These are phyloP conservation scores for Stenurella melanura DNA, from an alignment of 2,888 invertebrate genomes.

Conservation along the genomic window DNA sequence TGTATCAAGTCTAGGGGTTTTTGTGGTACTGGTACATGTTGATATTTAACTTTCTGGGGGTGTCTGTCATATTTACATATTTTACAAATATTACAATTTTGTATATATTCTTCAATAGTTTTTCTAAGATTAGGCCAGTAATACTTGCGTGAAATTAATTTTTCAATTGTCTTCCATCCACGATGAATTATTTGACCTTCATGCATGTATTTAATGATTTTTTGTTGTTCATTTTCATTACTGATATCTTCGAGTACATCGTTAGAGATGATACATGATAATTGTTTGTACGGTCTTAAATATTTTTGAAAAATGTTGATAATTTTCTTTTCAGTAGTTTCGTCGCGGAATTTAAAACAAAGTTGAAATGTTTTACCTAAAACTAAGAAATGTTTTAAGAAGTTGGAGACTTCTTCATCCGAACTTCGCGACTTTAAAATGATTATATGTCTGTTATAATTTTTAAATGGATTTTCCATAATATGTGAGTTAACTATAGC, in stretches of 20 bases:
- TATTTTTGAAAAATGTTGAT: not conserved
- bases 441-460: not conserved
- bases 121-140: conserved; percentile 26
- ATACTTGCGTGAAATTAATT: conserved; percentile 12
- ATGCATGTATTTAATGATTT: conserved; percentile 29
- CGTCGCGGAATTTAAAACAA: not conserved
- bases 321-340: not conserved
- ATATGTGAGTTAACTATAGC: not conserved
- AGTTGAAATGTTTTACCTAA: not conserved
- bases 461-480: not conserved
- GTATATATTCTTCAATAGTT: not conserved
- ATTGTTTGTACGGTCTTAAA: not conserved
- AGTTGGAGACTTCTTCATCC: not conserved
- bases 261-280: not conserved
- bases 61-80: conserved; percentile 36
- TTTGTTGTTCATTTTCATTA: not conserved
- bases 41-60: conserved; percentile 26
- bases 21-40: conserved; percentile 25
- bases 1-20: conserved; percentile 37
- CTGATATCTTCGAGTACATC: not conserved
- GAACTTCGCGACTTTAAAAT: not conserved
- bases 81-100: conserved; percentile 10
- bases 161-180: conserved; percentile 27
- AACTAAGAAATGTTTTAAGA: not conserved
- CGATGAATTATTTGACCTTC: conserved; percentile 32